Conservation (phyloP, 2,113 vertebrate genomes). For the Bubalus kerabau region DNA sequence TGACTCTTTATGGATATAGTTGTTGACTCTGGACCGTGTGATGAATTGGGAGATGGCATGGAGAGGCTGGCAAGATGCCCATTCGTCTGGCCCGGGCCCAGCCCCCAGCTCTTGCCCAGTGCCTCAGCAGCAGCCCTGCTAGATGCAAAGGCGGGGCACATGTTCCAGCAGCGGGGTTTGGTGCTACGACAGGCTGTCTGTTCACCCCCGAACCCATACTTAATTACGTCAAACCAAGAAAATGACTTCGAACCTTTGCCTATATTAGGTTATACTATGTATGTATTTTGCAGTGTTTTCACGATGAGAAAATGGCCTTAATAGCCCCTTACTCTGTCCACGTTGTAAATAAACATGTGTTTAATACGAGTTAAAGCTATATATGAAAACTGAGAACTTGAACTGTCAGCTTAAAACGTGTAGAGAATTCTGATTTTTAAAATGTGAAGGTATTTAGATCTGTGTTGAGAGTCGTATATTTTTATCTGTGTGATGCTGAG, state of each 20-base stretch:
- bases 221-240: constrained; percentile 74
- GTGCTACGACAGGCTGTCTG: constrained; percentile 76
- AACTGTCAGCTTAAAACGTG: constrained; percentile 74
- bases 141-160: background rate
- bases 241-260: constrained; percentile 77
- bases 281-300: constrained; percentile 79
- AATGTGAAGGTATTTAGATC: constrained; percentile 83
- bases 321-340: constrained; percentile 73
- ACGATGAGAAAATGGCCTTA: constrained; percentile 76
- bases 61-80: background rate
- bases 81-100: background rate
- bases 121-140: background rate
- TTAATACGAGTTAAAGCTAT: constrained; percentile 76
- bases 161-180: constrained; percentile 54
- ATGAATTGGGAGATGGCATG: constrained; percentile 25
- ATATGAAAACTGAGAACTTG: constrained; percentile 76
- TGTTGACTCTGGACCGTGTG: background rate
- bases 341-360: constrained; percentile 82
- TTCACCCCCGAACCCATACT: constrained; percentile 39
- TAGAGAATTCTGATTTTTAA: constrained; percentile 79
- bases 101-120: background rate
- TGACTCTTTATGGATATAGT: background rate
- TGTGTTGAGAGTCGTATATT: constrained; percentile 83
- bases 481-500: constrained; percentile 84
- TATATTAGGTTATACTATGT: constrained; percentile 85